Base-by-base conservation (phyloP, 2,797 vertebrate species). In the Lutjanus campechanus region DNA sequence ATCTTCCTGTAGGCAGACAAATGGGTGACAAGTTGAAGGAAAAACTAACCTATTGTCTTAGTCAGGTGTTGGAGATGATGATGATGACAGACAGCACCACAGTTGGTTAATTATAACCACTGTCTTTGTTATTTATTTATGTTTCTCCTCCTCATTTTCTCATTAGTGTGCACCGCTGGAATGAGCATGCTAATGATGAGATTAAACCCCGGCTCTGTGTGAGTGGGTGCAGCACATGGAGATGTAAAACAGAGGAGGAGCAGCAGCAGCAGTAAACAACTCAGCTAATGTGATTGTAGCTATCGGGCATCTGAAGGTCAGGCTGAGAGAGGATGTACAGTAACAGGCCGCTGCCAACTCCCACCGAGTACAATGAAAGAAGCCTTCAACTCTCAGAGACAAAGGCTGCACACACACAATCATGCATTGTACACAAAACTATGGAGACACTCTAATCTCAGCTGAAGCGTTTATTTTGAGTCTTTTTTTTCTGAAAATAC, bases 301-400 rank as follows among this genome's bases (percentile, higher is more conserved):
- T 56, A 44, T 53, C 22, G 6, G 66, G 11, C 76, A 65, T 56
- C 60, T 65, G 60, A 13, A 7, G 61, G 41, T 65, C 66, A 81
- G 47, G 9, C 51, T n/a, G 11, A 22, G 11, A 25, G 40, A 54
- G 12, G 36, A 77, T 17, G 0, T 25, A n/a, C n/a, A n/a, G n/a
- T n/a, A 25, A 54, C 20, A 13, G 13, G 2, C n/a, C 11, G 9
- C 10, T 9, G 5, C 19, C 49, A 50, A 50, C 1, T 5, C 51
- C 19, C 19, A 9, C 10, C 51, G 1, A 20, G 20, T 8, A 11
- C 3, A 5, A 20, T 20, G 11, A 53, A 20, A 53, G 19, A 11
- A n/a, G 1, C 16, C 16, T 13, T 47, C 5, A 36, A 47, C 13
- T 15, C 12, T 13, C 7, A 8, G 49, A 7, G 6, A 6, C 49